Percentiles rank a stretch among this genome's conserved stretches.
phyloP scores from a whole-genome alignment of 1,140 invertebrate species.

The Eurosta solidaginis region DNA sequence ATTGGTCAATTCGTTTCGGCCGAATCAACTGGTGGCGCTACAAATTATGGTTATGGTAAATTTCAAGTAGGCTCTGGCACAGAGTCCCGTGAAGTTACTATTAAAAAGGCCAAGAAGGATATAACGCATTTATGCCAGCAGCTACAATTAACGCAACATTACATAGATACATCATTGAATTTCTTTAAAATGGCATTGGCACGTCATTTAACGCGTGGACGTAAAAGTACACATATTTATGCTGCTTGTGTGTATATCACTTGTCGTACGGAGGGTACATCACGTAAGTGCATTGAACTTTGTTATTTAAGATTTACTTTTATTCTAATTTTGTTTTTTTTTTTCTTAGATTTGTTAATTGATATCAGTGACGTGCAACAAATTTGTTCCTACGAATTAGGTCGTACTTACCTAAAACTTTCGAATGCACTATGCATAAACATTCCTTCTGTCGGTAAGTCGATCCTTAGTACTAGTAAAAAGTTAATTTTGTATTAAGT shows the following conservation, averaged over 20 bases:
- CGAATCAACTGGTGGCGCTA: constrained; percentile 81
- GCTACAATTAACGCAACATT: constrained; percentile 84
- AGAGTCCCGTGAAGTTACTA: constrained; percentile 88
- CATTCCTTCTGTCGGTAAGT: constrained; percentile 88
- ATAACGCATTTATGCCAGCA: constrained; percentile 80
- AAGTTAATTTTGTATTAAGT: neutral
- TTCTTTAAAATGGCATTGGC: constrained; percentile 97
- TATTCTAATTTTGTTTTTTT: neutral
- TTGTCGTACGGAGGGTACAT: constrained; percentile 90
- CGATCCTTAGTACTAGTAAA: neutral
- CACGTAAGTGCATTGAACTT: constrained; percentile 72
- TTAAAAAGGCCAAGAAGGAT: constrained; percentile 83
- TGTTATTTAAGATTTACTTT: neutral
- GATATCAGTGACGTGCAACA: constrained; percentile 97
- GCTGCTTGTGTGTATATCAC: constrained; percentile 98
- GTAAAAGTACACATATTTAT: constrained; percentile 89
- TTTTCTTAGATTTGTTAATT: constrained; percentile 82
- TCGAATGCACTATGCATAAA: constrained; percentile 89
- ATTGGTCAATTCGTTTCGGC: constrained; percentile 92
- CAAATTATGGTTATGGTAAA: constrained; percentile 72
- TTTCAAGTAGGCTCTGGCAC: constrained; percentile 81
- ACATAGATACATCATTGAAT: constrained; percentile 90
- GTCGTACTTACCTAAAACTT: constrained; percentile 88
- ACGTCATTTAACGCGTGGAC: constrained; percentile 85
- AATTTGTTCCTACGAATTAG: constrained; percentile 95